phyloP scores from a whole-genome alignment of 2,797 vertebrate genomes.

The Dicrostonyx torquatus region DNA sequence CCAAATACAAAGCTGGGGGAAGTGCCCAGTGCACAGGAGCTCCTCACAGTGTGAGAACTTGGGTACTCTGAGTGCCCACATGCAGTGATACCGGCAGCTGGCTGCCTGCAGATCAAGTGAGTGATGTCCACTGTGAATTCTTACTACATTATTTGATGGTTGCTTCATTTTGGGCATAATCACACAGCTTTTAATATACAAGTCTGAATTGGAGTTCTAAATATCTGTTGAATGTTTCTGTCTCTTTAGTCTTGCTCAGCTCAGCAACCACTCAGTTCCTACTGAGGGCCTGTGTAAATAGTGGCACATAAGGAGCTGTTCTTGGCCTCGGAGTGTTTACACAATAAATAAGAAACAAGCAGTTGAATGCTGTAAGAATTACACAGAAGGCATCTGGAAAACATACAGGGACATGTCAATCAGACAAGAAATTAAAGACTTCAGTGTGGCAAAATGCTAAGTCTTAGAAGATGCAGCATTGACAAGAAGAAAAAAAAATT shows the following conservation, averaged over 20 bases:
- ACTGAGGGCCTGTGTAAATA: not conserved
- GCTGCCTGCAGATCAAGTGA: accelerated
- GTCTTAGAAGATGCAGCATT: not conserved
- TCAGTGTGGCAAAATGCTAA: not conserved
- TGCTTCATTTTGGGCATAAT: not conserved
- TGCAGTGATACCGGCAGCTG: not conserved
- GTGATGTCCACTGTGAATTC: not conserved
- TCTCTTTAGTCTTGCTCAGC: not conserved
- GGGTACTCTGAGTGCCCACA: not conserved
- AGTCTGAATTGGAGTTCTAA: not conserved
- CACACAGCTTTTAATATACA: not conserved
- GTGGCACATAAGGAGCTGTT: not conserved
- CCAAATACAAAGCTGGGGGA: accelerated
- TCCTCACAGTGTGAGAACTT: no score
- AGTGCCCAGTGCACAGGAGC: not conserved
- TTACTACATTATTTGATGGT: not conserved
- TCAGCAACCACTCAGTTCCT: not conserved
- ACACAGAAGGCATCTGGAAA: not conserved
- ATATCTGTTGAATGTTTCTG: not conserved
- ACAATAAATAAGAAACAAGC: not conserved
- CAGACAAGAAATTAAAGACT: not conserved
- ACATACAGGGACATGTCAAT: not conserved
- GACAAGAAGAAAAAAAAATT: not conserved
- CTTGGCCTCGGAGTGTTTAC: not conserved
- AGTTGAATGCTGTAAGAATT: not conserved